A percentile compares a stretch with the other conserved stretches of the same genome.
Evolutionary conservation across 2,797 vertebrate genomes (phyloP).

Genomic region (Schizopygopsis pylzovi): DNA sequence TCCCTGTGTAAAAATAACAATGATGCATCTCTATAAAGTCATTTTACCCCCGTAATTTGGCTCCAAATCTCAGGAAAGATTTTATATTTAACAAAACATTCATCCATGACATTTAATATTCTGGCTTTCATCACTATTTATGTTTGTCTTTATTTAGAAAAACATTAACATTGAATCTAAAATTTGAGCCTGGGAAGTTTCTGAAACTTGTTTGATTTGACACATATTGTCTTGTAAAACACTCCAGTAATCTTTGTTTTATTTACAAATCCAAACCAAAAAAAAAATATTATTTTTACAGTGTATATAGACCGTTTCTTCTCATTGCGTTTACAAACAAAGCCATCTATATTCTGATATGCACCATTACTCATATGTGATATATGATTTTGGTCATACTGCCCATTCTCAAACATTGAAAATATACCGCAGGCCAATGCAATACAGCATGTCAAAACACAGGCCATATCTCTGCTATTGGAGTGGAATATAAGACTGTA

Average conservation of each 20-base stretch:
- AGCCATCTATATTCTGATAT: not conserved
- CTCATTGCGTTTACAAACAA: not conserved
- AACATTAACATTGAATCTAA: not conserved
- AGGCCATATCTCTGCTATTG: conserved; percentile 20
- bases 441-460: not conserved
- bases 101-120: not conserved
- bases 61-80: not conserved
- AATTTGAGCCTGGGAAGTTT: no score
- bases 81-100: not conserved
- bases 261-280: not conserved
- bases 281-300: not conserved
- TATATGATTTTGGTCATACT: not conserved
- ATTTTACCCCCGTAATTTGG: not conserved
- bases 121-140: not conserved
- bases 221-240: not conserved
- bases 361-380: not conserved
- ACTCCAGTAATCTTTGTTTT: not conserved
- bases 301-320: not conserved
- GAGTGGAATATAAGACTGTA: not conserved
- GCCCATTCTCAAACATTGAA: not conserved
- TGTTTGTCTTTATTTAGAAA: not conserved
- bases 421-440: not conserved
- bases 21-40: not conserved
- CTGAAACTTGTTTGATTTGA: not conserved
- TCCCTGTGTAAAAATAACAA: not conserved